Base-by-base conservation (phyloP, 2,113 vertebrate genomes). In the Bolborhynchus lineola region DNA sequence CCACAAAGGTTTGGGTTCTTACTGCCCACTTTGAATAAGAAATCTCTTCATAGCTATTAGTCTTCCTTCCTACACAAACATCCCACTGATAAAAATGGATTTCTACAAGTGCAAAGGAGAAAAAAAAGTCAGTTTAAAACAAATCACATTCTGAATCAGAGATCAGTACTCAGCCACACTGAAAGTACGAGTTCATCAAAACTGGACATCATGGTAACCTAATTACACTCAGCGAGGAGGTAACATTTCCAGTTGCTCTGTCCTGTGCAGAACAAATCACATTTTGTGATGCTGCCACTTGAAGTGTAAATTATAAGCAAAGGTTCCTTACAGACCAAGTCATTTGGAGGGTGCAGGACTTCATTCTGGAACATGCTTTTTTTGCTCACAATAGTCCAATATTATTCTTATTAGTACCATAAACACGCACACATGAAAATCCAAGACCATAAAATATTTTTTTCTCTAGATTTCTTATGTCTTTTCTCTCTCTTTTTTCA, bases 381-480 rank as follows among this genome's bases (percentile, higher is more conserved):
- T 98, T 98, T 96, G 94, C 97, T 97, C 95, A 96, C 90, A 80
- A 97, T 95, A 94, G 92, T 97, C 96, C 90, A 94, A 97, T 82
- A 83, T 97, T 95, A 97, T 96, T 97, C 94, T 95, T 97, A 97
- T 97, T 97, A 98, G 98, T 98, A 98, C 98, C 98, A 96, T 98
- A 97, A 97, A 96, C 97, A 97, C 90, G 77, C 97, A 97, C 79
- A 94, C 92, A 94, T 94, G 90, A 93, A 96, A 95, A 96, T 98
- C 97, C 98, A 98, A 97, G 97, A 96, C 96, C 95, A 97, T 96
- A 98, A 98, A 98, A 98, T 98, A 98, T 95, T 97, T 98, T 98
- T 97, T 98, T 97, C 96, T 98, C 97, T 98, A 98, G 97, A 98
- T 97, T 98, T 96, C 96, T 97, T 97, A 96, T 95, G 64, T 98